These are phyloP conservation scores for Crenuchus spilurus DNA, from an alignment of 2,797 vertebrate species.

Conservation along the genomic window DNA sequence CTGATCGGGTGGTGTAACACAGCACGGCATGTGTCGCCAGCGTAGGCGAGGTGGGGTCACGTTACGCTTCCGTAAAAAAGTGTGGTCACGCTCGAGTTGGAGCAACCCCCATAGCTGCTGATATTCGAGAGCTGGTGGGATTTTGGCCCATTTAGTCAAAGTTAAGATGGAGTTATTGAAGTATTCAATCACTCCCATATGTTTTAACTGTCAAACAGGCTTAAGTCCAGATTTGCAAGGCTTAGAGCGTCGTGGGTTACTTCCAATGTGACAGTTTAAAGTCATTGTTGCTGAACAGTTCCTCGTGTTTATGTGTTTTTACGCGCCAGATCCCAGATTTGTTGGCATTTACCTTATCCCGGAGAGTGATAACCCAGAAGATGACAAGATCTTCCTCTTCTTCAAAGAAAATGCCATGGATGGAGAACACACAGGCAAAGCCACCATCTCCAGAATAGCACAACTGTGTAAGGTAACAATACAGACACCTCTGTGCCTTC, in stretches of 20 bases:
- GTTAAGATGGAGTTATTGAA: slow-evolving; percentile 60
- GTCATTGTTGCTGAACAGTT: slow-evolving; percentile 13
- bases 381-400: slow-evolving; percentile 98
- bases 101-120: slow-evolving; percentile 16
- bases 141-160: slow-evolving; percentile 46
- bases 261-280: not conserved
- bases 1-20: slow-evolving; percentile 37
- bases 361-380: slow-evolving; percentile 97
- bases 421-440: slow-evolving; percentile 94
- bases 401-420: slow-evolving; percentile 98
- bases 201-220: slow-evolving; percentile 52
- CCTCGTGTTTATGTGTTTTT: slow-evolving; percentile 7
- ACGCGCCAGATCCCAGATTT: slow-evolving; percentile 88
- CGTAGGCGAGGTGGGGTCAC: slow-evolving; percentile 24
- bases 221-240: slow-evolving; percentile 16
- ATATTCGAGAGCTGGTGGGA: slow-evolving; percentile 37
- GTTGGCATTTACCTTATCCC: slow-evolving; percentile 91
- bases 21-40: slow-evolving; percentile 28
- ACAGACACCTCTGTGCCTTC: slow-evolving; percentile 25
- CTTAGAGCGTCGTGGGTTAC: not conserved
- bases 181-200: slow-evolving; percentile 68
- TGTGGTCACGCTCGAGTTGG: slow-evolving; percentile 10
- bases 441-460: slow-evolving; percentile 94
- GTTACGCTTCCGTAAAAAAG: slow-evolving; percentile 18
- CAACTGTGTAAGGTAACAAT: slow-evolving; percentile 95